Conservation (phyloP, 92 coral and sea anemone genomes). For the Parazoanthus atlanticus region DNA sequence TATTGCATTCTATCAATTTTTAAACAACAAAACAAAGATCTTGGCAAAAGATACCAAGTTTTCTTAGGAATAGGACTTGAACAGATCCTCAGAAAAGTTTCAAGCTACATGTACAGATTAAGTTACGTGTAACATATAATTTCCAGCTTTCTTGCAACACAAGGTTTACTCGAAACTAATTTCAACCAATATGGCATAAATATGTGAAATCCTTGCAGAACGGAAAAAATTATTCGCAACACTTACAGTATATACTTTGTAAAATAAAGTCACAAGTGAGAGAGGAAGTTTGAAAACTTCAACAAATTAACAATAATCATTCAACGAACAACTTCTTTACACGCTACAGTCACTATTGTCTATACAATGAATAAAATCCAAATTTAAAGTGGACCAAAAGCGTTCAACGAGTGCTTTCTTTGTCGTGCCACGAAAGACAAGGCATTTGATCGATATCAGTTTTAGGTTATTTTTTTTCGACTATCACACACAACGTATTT, state of each 20-base stretch:
- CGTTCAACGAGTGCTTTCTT: neutral
- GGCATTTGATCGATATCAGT: neutral
- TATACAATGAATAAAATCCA: neutral
- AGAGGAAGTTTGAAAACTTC: slow-evolving; percentile 4
- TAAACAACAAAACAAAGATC: neutral
- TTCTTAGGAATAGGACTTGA: neutral
- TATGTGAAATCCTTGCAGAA: slow-evolving; percentile 21
- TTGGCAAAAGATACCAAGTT: neutral
- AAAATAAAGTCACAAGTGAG: slow-evolving; percentile 15
- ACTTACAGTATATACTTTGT: slow-evolving; percentile 1
- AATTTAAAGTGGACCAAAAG: neutral
- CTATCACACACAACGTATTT: neutral
- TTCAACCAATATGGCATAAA: slow-evolving; percentile 20
- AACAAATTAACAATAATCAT: slow-evolving; percentile 15
- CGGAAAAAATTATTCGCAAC: slow-evolving; percentile 15
- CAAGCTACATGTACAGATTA: neutral
- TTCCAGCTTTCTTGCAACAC: slow-evolving; percentile 4
- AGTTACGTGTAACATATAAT: slow-evolving; percentile 8
- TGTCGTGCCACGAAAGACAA: neutral
- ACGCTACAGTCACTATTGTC: slow-evolving; percentile 15
- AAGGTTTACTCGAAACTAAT: slow-evolving; percentile 20
- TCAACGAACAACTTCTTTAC: slow-evolving; percentile 3
- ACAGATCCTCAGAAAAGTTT: neutral
- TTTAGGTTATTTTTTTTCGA: neutral
- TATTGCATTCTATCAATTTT: neutral